Conservation (phyloP, 2,113 vertebrate genomes). For the Craseonycteris thonglongyai region DNA sequence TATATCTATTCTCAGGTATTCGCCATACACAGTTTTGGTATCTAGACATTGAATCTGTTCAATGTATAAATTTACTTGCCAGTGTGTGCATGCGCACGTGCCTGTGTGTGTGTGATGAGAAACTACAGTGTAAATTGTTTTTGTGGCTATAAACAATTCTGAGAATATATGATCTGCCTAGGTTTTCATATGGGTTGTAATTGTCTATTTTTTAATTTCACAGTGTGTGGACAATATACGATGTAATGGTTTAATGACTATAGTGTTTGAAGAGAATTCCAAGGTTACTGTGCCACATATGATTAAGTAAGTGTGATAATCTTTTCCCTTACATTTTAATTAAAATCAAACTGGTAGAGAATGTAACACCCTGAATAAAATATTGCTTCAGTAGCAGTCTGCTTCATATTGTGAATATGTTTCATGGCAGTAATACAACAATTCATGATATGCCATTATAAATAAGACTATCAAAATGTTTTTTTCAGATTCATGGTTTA, state of each 20-base stretch:
- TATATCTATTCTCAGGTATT: background rate
- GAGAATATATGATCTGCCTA: background rate
- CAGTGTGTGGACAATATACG: constrained; percentile 99
- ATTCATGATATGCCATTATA: background rate
- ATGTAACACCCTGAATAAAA: background rate
- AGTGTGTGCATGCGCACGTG: background rate
- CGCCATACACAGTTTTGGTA: background rate
- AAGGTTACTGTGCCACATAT: constrained; percentile 99
- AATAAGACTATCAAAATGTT: background rate
- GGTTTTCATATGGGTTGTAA: background rate
- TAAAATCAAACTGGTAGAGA: background rate
- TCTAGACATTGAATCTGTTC: background rate
- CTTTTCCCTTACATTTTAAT: background rate
- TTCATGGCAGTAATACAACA: background rate
- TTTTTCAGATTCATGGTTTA: background rate
- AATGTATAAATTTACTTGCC: background rate
- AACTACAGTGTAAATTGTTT: background rate
- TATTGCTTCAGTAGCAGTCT: background rate
- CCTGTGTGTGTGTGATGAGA: background rate
- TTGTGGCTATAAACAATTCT: background rate
- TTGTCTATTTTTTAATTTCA: constrained; percentile 63
- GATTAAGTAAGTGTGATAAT: constrained; percentile 91
- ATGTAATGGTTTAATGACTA: constrained; percentile 98
- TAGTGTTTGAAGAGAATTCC: constrained; percentile 99
- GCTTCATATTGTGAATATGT: background rate